Evolutionary conservation across 2,888 invertebrate species (phyloP), one percentile per base, ranked within the genome.

Genomic region (Eulithis testata): DNA sequence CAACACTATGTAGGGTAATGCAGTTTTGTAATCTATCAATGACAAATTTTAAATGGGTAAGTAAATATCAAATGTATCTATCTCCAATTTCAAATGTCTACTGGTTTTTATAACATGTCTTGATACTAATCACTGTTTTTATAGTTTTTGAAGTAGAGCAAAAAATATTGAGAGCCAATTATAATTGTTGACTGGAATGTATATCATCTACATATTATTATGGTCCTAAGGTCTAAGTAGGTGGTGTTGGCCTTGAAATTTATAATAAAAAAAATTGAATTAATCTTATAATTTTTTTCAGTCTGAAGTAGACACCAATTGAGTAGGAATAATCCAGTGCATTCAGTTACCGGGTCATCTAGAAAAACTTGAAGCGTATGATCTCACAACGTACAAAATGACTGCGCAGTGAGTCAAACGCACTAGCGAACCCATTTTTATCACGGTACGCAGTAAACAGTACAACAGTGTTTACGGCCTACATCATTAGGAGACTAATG

Each of bases 91-190:
- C 14, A 47, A 27, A 50, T 27, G 44, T 67, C 50, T 60, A 49
- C 47, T 51, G 44, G 43, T 68, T 71, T 69, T 71, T 71, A 55
- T 68, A 11, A n/a, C 11, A 12, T 37, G 66, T 68, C 63, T 65
- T 58, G 67, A 69, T 71, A 40, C 61, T 54, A 57, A 67, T 69
- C 66, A 3, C 37, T 49, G 54, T 67, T 64, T 68, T 66, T 68
- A 60, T 56, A 63, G 37, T 58, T 50, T 40, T 51, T 44, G 21
- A 65, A 55, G 11, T 45, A 12, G 47, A 56, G 11, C 49, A 65
- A 60, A 45, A 55, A 60, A 43, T 44, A 56, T 36, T 52, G 27
- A 50, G 21, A 1, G 8, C n/a, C 11, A 12, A 14, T 51, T 31
- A 36, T 36, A 51, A 50, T 21, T 21, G 21, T 21, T 21, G 21